Conservation (phyloP, 2,113 vertebrate genomes). For the Loxodonta africana region DNA sequence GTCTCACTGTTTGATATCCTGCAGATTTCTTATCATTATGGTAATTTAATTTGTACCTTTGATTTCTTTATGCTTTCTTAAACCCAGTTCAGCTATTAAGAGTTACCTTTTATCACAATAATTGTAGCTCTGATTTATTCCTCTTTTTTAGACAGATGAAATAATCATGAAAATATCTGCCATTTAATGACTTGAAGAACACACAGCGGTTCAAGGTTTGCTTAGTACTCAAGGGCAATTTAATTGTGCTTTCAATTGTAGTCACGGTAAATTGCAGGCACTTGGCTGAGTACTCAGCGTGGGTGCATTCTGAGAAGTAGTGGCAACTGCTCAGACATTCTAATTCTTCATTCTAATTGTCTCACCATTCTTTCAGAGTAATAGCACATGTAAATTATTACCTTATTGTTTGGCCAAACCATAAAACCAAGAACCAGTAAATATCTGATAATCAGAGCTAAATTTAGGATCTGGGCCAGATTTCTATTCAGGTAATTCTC, state of each 20-base stretch:
- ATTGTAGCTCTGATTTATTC: constrained; percentile 75
- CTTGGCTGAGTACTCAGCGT: neutral
- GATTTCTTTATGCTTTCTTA: constrained; percentile 77
- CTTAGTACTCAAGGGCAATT: constrained; percentile 51
- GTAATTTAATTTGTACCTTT: constrained; percentile 85
- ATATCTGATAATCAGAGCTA: constrained; percentile 41
- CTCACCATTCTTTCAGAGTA: constrained; percentile 37
- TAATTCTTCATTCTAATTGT: constrained; percentile 33
- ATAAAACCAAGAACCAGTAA: constrained; percentile 53
- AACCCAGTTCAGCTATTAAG: constrained; percentile 72
- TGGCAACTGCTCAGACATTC: constrained; percentile 1
- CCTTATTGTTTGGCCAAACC: constrained; percentile 13
- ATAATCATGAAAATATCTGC: constrained; percentile 52
- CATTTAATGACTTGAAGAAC: constrained; percentile 2
- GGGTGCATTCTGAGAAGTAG: constrained; percentile 26
- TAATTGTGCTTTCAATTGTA: constrained; percentile 61
- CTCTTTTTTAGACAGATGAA: constrained; percentile 52
- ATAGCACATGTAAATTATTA: constrained; percentile 64
- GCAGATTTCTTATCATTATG: constrained; percentile 80
- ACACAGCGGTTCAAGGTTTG: neutral
- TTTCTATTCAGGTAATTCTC: constrained; percentile 24
- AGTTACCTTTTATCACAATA: constrained; percentile 71
- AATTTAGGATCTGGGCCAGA: constrained; percentile 38
- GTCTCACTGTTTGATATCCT: constrained; percentile 75
- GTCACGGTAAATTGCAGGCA: constrained; percentile 29